Evolutionary conservation across 2,888 invertebrate genomes (phyloP), one percentile per base, ranked within the genome.

Genomic region (Dasypogon diadema): DNA sequence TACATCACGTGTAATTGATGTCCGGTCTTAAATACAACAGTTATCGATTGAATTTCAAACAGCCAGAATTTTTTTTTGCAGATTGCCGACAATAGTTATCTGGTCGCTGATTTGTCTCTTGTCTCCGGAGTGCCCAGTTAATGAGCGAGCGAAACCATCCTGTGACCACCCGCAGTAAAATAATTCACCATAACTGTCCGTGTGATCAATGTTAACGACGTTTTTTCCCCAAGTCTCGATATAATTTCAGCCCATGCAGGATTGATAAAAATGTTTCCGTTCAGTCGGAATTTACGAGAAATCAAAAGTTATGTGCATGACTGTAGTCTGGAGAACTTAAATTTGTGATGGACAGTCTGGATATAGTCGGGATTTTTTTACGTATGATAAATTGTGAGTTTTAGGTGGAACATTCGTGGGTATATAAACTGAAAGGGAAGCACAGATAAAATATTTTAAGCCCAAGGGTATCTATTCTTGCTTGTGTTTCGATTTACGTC

Each of bases 141-240:
- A 77, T 77, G 77, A 77, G 74, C 75, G 68, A 68, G 58, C 74
- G 70, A 74, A 74, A 55, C 75, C 70, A 77, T 77, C 75, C 75
- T 63, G 46, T 75, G 77, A 63, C 77, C 77, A 77, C 77, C 77
- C 77, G 77, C 77, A 75, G 77, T 77, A 75, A 77, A 63, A 77
- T 77, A 77, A 72, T 77, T 77, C 75, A 75, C 77, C 48, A 77
- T 75, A 77, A 77, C 75, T 77, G 77, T 77, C 77, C 65, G 70
- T 77, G 77, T 77, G 75, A 77, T 77, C 73, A 75, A 77, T 77
- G 77, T 60, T 77, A 75, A 77, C 75, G 75, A 65, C 75, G 24
- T 37, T 72, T 72, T 55, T 37, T 55, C 24, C 51, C 21, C 55
- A 55, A 55, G 48, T 65, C 16, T n/a, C 24, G 14, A 65, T 65